Base-by-base conservation (phyloP, 1,140 invertebrate species). In the Rhagoletis zephyria region DNA sequence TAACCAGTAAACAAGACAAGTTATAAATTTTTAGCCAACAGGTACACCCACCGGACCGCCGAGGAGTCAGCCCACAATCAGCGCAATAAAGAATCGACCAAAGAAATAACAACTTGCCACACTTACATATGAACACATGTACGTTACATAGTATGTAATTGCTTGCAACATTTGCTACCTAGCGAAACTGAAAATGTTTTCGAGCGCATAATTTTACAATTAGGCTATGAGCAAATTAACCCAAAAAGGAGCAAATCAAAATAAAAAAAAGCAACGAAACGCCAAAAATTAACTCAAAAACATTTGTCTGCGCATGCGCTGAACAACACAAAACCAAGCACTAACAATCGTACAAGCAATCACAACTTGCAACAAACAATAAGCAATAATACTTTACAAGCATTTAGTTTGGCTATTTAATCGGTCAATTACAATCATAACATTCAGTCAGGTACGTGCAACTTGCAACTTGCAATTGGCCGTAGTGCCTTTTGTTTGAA, bases 381-480 rank as follows among this genome's bases (percentile, higher is more conserved):
- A 77, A 63, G 7, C 74, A 81, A 81, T 81, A n/a, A 81, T 81
- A 81, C 74, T 81, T 77, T 81, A 30, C 45, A 81, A 81, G 48
- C 74, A n/a, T 81, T 81, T 81, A 56, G 48, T 81, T 81, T 81
- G 48, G n/a, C 74, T 30, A 59, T 81, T 81, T 81, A 81, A 81
- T 81, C 74, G 74, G 74, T 81, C 85, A 86, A 63, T 65, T 63
- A 63, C 85, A 63, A 86, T 65, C 85, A 86, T 86, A 86, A 65
- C 85, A 86, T 86, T 86, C 63, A 30, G 30, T 86, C 63, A 30
- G 30, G 30, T 30, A 30, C 0, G 30, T 30, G 30, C 30, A 30
- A 42, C 60, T 85, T 40, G 40, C 81, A 85, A 85, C 81, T 19
- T 16, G 67, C 67, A 65, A 65, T 42, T 74, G 3, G 51, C 51